phyloP scores from a whole-genome alignment of 1,140 invertebrate species.

The Nasonia vitripennis region DNA sequence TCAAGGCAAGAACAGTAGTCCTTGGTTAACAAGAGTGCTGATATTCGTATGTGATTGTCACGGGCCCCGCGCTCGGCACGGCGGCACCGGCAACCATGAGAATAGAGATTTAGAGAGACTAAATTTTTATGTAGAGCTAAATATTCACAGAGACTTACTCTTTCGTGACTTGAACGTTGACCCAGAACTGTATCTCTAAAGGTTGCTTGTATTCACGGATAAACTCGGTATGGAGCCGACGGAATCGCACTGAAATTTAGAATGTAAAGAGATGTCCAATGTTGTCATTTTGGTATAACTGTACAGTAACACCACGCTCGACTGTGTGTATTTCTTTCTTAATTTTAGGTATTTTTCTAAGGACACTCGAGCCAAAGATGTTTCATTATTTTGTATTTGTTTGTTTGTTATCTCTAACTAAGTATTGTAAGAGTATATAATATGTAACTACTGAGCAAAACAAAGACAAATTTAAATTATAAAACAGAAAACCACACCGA shows the following conservation, averaged over 20 bases:
- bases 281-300: constrained; percentile 42
- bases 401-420: constrained; percentile 15
- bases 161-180: constrained; percentile 67
- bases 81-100: not conserved
- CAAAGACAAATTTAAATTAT: constrained; percentile 41
- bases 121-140: constrained; percentile 48
- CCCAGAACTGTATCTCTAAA: constrained; percentile 67
- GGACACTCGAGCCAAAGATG: constrained; percentile 33
- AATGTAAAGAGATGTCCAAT: constrained; percentile 67
- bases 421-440: constrained; percentile 13
- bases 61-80: too few relatives aligned
- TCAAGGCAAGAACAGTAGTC: constrained; percentile 62
- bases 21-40: constrained; percentile 18
- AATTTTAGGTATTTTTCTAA: not conserved
- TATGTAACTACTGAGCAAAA: constrained; percentile 31
- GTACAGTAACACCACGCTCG: constrained; percentile 45
- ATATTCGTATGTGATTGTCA: not conserved
- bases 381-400: constrained; percentile 18
- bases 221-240: constrained; percentile 70
- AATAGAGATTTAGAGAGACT: constrained; percentile 36
- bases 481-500: constrained; percentile 54
- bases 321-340: constrained; percentile 28
- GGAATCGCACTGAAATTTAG: constrained; percentile 70
- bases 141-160: constrained; percentile 64
- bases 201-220: constrained; percentile 69